Base-by-base conservation (phyloP, 92 coral and sea anemone genomes). In the Desmophyllum pertusum region DNA sequence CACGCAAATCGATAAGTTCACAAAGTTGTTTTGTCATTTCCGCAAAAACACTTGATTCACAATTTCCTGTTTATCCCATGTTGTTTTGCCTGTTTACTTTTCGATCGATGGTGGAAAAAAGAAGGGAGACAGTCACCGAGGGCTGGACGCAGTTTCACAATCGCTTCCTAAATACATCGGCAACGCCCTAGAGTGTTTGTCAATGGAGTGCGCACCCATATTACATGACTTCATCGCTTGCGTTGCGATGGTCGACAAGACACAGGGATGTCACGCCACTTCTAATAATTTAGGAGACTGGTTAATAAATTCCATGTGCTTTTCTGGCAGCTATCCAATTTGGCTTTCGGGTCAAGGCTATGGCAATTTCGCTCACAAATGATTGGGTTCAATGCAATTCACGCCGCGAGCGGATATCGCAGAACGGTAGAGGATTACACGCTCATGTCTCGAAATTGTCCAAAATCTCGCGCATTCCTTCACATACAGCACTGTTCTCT, bases 241-340 rank as follows among this genome's bases (percentile, higher is more conserved):
- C n/a, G 65, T 13, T 68, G 53, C 52, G 27, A 31, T 35, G 31
- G 86, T 39, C 86, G 86, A 82, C 79, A 73, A 71, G 41, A 67
- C 76, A 70, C 74, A 77, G 73, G 31, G 19, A 25, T 80, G 92
- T 88, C 89, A 89, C 92, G 88, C 89, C 84, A 84, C 59, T 83
- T 77, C 36, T 73, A 73, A 45, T 41, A 57, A 55, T 61, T 79
- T 68, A 74, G 65, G 81, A 81, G 63, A 67, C 52, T 61, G 52
- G 85, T 67, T 93, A 94, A 94, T 94, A 75, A 92, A 92, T 91
- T 87, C 98, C 98, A 94, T 92, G 98, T 94, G 98, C 95, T 86
- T 84, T 68, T 76, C 86, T 93, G 97, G 97, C 97, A 89, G 51
- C 80, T 66, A 57, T 90, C 97, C 97, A 93, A 75, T 37, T 80